A percentile compares a stretch with the other conserved stretches of the same genome.
Evolutionary conservation across 1,140 invertebrate genomes (phyloP).

Genomic region (Vollenhovia emeryi): DNA sequence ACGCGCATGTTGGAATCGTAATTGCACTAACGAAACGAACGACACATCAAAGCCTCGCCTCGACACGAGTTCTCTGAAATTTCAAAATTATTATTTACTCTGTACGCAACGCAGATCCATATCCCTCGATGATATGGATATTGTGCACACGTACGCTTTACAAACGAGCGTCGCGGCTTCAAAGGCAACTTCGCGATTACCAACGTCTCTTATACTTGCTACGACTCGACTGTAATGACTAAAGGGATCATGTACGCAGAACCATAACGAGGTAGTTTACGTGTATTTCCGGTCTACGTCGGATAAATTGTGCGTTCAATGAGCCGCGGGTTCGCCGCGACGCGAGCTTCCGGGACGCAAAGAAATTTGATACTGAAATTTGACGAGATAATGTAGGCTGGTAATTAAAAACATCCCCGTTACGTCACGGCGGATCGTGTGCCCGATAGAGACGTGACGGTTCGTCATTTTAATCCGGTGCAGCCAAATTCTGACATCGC

Average conservation of each 20-base stretch:
- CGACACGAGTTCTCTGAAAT: conserved; percentile 37
- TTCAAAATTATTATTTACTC: conserved; percentile 56
- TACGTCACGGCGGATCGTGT: background rate
- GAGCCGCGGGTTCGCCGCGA: background rate
- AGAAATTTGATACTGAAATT: conserved; percentile 31
- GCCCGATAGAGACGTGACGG: background rate
- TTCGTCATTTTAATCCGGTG: conserved; percentile 11
- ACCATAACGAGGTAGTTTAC: conserved; percentile 53
- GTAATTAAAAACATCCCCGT: conserved; percentile 38
- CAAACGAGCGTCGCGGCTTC: conserved; percentile 55
- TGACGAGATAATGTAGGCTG: background rate
- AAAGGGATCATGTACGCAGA: conserved; percentile 4
- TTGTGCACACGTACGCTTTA: conserved; percentile 50
- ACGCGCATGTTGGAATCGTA: background rate
- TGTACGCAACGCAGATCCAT: conserved; percentile 1
- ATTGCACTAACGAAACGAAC: conserved; percentile 24
- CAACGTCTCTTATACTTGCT: conserved; percentile 21
- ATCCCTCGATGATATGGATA: conserved; percentile 43
- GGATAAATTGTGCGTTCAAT: conserved; percentile 24
- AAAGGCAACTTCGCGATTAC: conserved; percentile 54
- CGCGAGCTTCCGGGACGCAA: background rate
- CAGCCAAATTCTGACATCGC: conserved; percentile 6
- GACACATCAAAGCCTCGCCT: conserved; percentile 25
- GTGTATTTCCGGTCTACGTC: background rate
- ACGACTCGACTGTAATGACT: conserved; percentile 39